phyloP scores from a whole-genome alignment of 2,888 invertebrate genomes.

The Sesamia inferens region DNA sequence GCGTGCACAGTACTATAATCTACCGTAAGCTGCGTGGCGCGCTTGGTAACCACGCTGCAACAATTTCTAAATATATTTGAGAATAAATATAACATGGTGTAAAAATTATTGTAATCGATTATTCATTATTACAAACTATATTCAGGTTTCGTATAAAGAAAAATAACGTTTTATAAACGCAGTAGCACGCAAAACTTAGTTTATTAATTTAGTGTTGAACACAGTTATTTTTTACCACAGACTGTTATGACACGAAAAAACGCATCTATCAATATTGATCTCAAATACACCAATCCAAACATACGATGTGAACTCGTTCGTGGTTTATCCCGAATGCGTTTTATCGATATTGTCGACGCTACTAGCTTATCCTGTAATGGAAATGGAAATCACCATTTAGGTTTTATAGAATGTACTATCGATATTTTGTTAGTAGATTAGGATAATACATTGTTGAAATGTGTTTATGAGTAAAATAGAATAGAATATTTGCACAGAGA shows the following conservation, averaged over 20 bases:
- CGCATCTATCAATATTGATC: slow-evolving; percentile 18
- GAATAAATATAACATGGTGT: no score
- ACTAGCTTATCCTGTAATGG: slow-evolving; percentile 32
- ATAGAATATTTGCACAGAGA: no score
- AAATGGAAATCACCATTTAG: slow-evolving; percentile 9
- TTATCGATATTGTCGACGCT: slow-evolving; percentile 34
- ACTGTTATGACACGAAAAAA: background rate
- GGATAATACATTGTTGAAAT: background rate
- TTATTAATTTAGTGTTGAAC: background rate
- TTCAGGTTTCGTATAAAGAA: no score
- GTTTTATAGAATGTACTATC: slow-evolving; percentile 11
- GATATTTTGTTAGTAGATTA: slow-evolving; percentile 15
- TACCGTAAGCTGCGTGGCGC: no score
- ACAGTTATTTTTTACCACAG: background rate
- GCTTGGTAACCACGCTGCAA: no score
- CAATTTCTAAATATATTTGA: no score
- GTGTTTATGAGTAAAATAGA: background rate
- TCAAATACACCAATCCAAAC: slow-evolving; percentile 10
- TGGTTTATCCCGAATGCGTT: slow-evolving; percentile 27
- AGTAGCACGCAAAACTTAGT: background rate
- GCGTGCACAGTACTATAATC: no score
- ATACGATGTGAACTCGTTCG: slow-evolving; percentile 5
- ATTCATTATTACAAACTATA: no score
- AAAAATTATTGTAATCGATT: no score
- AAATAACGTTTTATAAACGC: background rate